Percentiles rank a stretch among this genome's conserved stretches.
Conservation (phyloP, 2,797 vertebrate genomes). For the Platalea minor region DNA sequence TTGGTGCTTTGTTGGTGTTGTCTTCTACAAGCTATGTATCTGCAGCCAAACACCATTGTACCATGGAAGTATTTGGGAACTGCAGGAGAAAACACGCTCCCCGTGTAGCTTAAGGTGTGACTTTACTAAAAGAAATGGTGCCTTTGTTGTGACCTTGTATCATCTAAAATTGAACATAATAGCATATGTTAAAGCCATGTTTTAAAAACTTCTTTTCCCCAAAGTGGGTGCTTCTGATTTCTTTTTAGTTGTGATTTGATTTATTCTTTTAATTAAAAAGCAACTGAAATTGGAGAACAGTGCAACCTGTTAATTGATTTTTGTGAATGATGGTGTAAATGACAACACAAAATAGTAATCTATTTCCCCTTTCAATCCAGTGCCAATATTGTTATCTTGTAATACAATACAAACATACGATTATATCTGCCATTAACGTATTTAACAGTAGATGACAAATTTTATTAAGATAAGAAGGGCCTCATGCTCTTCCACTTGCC, state of each 20-base stretch:
- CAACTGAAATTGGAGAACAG: slow-evolving; percentile 57
- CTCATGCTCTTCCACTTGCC: neutral
- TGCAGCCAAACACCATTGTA: neutral
- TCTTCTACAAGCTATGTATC: neutral
- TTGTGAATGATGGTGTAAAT: slow-evolving; percentile 4
- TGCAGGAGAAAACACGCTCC: neutral
- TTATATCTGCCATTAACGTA: slow-evolving; percentile 34
- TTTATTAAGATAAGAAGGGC: neutral
- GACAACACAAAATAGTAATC: neutral
- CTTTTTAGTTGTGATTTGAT: slow-evolving; percentile 48
- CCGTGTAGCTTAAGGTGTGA: rapidly evolving
- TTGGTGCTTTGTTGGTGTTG: slow-evolving; percentile 24
- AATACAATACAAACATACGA: neutral
- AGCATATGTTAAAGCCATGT: neutral
- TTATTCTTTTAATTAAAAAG: slow-evolving; percentile 73
- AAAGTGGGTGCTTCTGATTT: neutral
- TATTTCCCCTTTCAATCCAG: neutral
- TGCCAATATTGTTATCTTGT: neutral
- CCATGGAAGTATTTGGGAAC: neutral
- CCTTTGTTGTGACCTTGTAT: neutral
- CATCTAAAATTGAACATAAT: neutral
- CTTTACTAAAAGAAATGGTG: neutral
- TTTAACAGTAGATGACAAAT: slow-evolving; percentile 27
- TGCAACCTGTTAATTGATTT: slow-evolving; percentile 62
- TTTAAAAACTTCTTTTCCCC: neutral